Evolutionary conservation across 1,140 invertebrate species (phyloP), one percentile per base, ranked within the genome.

Genomic region (Lanistes nyassanus): DNA sequence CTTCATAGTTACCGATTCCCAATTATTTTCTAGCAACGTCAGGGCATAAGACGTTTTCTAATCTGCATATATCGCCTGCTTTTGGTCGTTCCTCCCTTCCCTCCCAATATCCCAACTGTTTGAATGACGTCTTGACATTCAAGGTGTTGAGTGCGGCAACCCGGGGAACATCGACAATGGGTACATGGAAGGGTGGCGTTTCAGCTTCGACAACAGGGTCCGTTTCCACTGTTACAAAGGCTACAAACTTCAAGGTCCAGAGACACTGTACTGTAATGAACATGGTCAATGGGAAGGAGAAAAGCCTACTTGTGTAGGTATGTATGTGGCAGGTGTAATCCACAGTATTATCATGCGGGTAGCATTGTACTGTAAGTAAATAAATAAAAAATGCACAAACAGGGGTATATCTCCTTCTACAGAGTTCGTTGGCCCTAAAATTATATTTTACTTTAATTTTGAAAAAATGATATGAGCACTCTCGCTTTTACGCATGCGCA

Each of bases 81-180:
- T 13, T 7, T 36, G 37, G 26, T 65, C 19, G 36, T 23, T 51
- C 69, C 65, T 3, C 26, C 72, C 73, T 11, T 71, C 51, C 31
- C 58, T 26, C 3, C 56, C 34, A 72, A 67, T 37, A 31, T 16
- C n/a, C 39, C 58, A 21, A 11, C 0, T 71, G 29, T 47, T 56
- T 31, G 5, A 23, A 55, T 68, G 1, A n/a, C 21, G n/a, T 58
- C 7, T 71, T 39, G 31, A n/a, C 7, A 36, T 74, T 47, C 42
- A 1, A 97, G 96, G 94, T 87, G 92, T 98, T 62, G 95, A 97
- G 81, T 98, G 97, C 87, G 96, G 95, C 11, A 93, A 94, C 85
- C 93, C 98, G 3, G 91, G 94, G 23, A 92, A 93, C 0, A 88
- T 97, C 73, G 89, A 92, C 0, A 95, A 96, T 84, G 97, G 96